Evolutionary conservation across 2,113 vertebrate species (phyloP).

Genomic region (Lasiurus cinereus): DNA sequence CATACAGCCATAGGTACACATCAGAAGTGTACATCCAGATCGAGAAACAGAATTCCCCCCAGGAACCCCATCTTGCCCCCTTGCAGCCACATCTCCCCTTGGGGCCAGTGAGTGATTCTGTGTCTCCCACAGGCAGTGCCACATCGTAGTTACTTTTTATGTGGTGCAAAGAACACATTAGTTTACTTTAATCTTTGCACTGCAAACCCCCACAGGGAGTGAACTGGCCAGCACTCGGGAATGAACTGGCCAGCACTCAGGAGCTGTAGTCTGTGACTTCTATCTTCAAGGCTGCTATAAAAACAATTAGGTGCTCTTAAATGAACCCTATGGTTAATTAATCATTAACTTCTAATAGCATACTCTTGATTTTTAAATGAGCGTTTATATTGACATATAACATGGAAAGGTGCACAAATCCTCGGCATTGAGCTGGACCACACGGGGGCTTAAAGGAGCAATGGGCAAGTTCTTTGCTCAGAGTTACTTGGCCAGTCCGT

Average conservation of each 20-base stretch:
- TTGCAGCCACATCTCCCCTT: not conserved
- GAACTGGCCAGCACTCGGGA: not conserved
- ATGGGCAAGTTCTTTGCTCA: not conserved
- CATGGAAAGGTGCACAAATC: not conserved
- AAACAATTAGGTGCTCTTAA: not conserved
- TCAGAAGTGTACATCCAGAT: not conserved
- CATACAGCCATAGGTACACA: too few relatives aligned
- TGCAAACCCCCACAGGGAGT: not conserved
- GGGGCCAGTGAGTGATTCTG: not conserved
- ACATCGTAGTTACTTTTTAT: not conserved
- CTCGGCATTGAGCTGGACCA: accelerated
- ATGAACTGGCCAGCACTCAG: not conserved
- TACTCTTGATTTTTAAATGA: not conserved
- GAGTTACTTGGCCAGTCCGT: not conserved
- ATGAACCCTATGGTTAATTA: not conserved
- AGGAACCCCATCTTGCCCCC: not conserved
- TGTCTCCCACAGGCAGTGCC: not conserved
- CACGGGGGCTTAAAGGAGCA: not conserved
- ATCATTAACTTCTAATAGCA: not conserved
- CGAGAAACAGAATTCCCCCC: not conserved
- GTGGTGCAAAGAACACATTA: not conserved
- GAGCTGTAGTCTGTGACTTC: not conserved
- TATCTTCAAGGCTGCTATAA: not conserved
- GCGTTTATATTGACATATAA: not conserved
- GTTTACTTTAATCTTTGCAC: not conserved